These are phyloP conservation scores for Peromyscus melanophrys DNA, from an alignment of 2,797 vertebrate genomes.

Conservation along the genomic window DNA sequence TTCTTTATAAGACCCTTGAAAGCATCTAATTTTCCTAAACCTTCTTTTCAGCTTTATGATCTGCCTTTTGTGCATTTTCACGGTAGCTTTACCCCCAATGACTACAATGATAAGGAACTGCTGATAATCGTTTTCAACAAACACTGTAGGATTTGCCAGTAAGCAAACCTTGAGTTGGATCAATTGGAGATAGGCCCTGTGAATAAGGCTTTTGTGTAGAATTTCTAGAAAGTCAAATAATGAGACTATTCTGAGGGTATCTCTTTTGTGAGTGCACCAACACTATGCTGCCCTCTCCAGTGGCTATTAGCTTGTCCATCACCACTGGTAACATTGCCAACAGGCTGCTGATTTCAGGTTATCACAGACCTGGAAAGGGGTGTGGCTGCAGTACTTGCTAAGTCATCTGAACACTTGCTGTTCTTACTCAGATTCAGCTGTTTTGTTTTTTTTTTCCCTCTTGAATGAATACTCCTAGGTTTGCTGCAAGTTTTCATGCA, in stretches of 20 bases:
- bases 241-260: not conserved
- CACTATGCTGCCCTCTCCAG: not conserved
- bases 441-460: not conserved
- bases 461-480: not conserved
- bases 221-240: constrained; percentile 6
- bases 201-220: not conserved
- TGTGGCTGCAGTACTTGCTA: not conserved
- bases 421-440: not conserved
- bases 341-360: not conserved
- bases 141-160: not conserved
- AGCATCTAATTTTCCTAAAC: not conserved
- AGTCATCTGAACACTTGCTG: not conserved
- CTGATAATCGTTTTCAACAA: constrained; percentile 9
- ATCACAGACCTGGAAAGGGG: not conserved
- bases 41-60: not conserved
- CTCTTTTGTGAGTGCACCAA: not conserved
- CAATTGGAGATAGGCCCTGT: not conserved
- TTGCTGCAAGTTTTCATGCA: not conserved
- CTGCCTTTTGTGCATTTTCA: not conserved
- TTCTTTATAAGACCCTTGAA: not conserved
- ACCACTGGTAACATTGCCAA: too few species aligned
- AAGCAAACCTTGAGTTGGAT: not conserved
- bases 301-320: not conserved
- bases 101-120: not conserved
- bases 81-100: not conserved